Conservation (phyloP, 2,113 vertebrate genomes). For the Zosterops borbonicus region DNA sequence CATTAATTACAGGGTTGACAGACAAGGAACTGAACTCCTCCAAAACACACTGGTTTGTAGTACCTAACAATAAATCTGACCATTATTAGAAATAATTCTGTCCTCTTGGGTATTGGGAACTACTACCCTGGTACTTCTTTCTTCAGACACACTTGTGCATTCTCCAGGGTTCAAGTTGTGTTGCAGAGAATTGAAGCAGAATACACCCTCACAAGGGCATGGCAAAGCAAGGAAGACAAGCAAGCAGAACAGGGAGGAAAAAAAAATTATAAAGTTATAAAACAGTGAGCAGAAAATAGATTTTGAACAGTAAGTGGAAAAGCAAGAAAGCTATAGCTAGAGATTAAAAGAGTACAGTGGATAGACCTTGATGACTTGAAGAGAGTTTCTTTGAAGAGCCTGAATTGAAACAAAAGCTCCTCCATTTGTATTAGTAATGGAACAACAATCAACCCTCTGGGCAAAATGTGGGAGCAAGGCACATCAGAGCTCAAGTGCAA, state of each 20-base stretch:
- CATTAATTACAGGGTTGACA: background rate
- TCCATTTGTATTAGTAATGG: conserved; percentile 13
- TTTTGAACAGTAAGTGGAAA: background rate
- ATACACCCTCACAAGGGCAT: background rate
- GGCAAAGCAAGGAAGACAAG: background rate
- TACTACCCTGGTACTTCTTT: background rate
- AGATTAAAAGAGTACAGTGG: background rate
- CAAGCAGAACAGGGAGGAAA: background rate
- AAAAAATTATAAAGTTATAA: background rate
- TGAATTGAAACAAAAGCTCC: conserved; percentile 18
- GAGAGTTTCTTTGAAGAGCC: background rate
- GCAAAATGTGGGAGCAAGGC: background rate
- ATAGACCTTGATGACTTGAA: background rate
- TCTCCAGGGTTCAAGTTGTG: background rate
- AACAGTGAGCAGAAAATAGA: background rate
- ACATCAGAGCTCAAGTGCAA: background rate
- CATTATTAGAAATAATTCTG: background rate
- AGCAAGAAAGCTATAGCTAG: background rate
- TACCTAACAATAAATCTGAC: background rate
- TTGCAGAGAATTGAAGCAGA: background rate
- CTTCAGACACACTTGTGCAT: background rate
- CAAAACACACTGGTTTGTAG: background rate
- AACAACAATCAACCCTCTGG: conserved; percentile 5
- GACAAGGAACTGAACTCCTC: background rate
- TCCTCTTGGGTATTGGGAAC: background rate